These are phyloP conservation scores for Crypturellus tataupa DNA, from an alignment of 2,797 vertebrate genomes.

Conservation along the genomic window DNA sequence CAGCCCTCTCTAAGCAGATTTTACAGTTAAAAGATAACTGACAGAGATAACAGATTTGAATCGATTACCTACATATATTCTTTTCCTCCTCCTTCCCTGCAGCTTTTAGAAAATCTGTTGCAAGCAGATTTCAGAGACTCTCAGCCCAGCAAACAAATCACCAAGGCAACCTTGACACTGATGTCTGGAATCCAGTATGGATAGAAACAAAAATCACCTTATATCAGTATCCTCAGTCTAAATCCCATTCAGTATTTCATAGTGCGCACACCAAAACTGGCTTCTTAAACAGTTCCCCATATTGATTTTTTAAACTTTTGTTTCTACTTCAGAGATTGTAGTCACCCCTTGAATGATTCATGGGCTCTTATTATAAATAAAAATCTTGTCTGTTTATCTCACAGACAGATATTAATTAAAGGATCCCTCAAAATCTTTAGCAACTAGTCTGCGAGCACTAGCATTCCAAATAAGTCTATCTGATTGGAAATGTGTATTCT, in stretches of 20 bases:
- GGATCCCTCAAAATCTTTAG: background rate
- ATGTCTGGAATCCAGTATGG: background rate
- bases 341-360: background rate
- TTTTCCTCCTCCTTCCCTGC: background rate
- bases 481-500: background rate
- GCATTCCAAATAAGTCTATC: background rate
- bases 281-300: background rate
- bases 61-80: background rate
- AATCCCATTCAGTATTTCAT: background rate
- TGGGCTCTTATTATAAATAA: background rate
- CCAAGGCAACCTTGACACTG: conserved; percentile 31
- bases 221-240: background rate
- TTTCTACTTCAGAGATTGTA: background rate
- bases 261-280: background rate
- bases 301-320: background rate
- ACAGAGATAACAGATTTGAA: conserved; percentile 14
- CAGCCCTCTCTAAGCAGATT: background rate
- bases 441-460: background rate
- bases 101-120: conserved; percentile 19
- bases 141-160: conserved; percentile 20
- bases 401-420: background rate
- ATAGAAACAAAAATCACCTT: conserved; percentile 3
- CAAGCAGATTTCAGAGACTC: background rate
- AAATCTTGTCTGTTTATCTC: background rate
- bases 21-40: conserved; percentile 7